Percentiles rank a stretch among this genome's conserved stretches.
phyloP scores from a whole-genome alignment of 2,113 vertebrate genomes.

The Hipposideros armiger region DNA sequence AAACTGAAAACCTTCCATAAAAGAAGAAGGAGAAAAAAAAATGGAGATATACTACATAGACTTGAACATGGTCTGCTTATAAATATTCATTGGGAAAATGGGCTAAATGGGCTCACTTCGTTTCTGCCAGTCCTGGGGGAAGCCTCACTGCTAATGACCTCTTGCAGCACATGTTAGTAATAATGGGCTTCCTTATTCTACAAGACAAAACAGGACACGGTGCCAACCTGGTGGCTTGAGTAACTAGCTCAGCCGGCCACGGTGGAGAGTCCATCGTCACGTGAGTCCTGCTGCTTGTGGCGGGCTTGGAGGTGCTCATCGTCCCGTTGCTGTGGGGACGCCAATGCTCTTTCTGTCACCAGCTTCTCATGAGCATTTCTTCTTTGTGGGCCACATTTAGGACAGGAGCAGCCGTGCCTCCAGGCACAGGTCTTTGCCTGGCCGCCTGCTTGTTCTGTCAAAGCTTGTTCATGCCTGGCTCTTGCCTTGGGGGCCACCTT shows the following conservation, averaged over 20 bases:
- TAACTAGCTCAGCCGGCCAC: slow-evolving; percentile 80
- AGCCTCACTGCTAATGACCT: slow-evolving; percentile 84
- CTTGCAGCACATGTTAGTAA: slow-evolving; percentile 87
- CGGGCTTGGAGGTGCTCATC: slow-evolving; percentile 65
- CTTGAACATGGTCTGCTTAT: slow-evolving; percentile 85
- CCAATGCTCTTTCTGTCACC: neutral
- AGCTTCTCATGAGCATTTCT: neutral
- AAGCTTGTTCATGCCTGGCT: neutral
- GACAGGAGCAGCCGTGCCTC: neutral
- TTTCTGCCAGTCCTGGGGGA: slow-evolving; percentile 85
- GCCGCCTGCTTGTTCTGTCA: neutral
- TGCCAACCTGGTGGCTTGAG: slow-evolving; percentile 86
- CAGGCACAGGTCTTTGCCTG: neutral
- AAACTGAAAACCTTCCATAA: slow-evolving; percentile 87
- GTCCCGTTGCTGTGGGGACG: neutral
- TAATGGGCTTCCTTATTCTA: slow-evolving; percentile 88
- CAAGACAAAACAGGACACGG: slow-evolving; percentile 84
- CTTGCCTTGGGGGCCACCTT: neutral
- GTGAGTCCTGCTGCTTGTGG: slow-evolving; percentile 75
- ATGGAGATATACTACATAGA: slow-evolving; percentile 78
- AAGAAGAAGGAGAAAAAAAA: slow-evolving; percentile 67
- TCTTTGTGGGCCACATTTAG: neutral
- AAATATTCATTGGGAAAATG: slow-evolving; percentile 89
- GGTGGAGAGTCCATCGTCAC: slow-evolving; percentile 73
- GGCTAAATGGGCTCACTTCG: slow-evolving; percentile 87